Conservation (phyloP, 1,140 invertebrate species). For the Trachymyrmex cornetzi region DNA sequence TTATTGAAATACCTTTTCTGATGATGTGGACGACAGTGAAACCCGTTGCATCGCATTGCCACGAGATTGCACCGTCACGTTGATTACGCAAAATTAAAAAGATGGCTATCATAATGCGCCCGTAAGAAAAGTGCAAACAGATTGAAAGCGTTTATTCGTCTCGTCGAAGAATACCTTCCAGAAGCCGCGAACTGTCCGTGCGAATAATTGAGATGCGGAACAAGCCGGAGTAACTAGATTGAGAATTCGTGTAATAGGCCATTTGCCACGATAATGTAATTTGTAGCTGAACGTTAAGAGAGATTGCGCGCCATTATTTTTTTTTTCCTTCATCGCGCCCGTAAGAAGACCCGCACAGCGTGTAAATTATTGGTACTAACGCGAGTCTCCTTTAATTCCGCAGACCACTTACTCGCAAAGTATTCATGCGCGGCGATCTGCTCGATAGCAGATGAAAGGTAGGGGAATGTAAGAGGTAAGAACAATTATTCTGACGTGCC, state of each 20-base stretch:
- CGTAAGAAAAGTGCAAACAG: slow-evolving; percentile 46
- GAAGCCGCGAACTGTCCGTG: slow-evolving; percentile 49
- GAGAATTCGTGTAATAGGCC: slow-evolving; percentile 58
- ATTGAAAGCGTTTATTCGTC: slow-evolving; percentile 48
- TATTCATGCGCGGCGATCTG: slow-evolving; percentile 26
- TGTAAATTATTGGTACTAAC: slow-evolving; percentile 57
- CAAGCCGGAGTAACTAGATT: slow-evolving; percentile 45
- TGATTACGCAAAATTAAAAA: slow-evolving; percentile 57
- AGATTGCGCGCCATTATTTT: slow-evolving; percentile 4
- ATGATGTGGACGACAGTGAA: slow-evolving; percentile 18
- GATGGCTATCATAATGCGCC: slow-evolving; percentile 27
- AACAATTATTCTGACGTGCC: slow-evolving; percentile 43
- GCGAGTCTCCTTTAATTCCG: slow-evolving; percentile 55
- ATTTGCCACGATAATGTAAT: slow-evolving; percentile 59
- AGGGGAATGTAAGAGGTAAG: slow-evolving; percentile 34
- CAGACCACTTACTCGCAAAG: slow-evolving; percentile 50
- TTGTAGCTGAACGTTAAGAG: slow-evolving; percentile 44
- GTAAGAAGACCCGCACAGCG: slow-evolving; percentile 20
- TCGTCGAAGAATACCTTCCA: slow-evolving; percentile 31
- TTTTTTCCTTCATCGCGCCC: neutral
- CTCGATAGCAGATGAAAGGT: slow-evolving; percentile 51
- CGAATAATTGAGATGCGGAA: slow-evolving; percentile 57
- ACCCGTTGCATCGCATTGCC: neutral
- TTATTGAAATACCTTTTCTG: slow-evolving; percentile 31
- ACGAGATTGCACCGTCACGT: slow-evolving; percentile 40